Percentiles rank a stretch among this genome's conserved stretches.
Conservation (phyloP, 2,797 vertebrate genomes). For the Pempheris klunzingeri region DNA sequence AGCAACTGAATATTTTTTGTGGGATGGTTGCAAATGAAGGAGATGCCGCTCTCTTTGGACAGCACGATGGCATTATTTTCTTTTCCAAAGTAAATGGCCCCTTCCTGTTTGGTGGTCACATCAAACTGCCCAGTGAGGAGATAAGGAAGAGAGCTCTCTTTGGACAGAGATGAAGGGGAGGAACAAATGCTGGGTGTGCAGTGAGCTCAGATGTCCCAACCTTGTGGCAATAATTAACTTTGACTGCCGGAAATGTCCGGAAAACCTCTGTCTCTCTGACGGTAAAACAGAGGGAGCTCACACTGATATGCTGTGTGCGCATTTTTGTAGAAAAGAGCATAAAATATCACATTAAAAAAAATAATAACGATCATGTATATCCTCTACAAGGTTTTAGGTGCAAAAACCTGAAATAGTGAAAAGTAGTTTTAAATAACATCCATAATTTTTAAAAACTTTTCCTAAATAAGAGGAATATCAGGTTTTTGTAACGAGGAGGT, state of each 20-base stretch:
- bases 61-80: not conserved
- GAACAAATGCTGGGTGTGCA: constrained; percentile 47
- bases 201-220: constrained; percentile 45
- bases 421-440: not conserved
- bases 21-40: not conserved
- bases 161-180: constrained; percentile 52
- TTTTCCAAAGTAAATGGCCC: not conserved
- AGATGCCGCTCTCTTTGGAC: not conserved
- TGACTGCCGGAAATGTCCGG: constrained; percentile 66
- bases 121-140: not conserved
- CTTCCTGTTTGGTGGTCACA: not conserved
- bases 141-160: constrained; percentile 24
- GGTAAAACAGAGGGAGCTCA: constrained; percentile 3
- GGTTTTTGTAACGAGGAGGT: constrained; percentile 1
- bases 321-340: constrained; percentile 24
- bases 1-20: not conserved
- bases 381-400: not conserved
- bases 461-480: not conserved
- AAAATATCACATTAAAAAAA: too few relatives aligned
- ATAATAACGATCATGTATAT: too few relatives aligned
- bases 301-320: constrained; percentile 12
- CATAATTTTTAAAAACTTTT: not conserved
- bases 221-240: constrained; percentile 73
- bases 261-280: constrained; percentile 43
- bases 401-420: not conserved